Conservation (phyloP, 2,888 invertebrate species). For the Nasonovia ribisnigri region DNA sequence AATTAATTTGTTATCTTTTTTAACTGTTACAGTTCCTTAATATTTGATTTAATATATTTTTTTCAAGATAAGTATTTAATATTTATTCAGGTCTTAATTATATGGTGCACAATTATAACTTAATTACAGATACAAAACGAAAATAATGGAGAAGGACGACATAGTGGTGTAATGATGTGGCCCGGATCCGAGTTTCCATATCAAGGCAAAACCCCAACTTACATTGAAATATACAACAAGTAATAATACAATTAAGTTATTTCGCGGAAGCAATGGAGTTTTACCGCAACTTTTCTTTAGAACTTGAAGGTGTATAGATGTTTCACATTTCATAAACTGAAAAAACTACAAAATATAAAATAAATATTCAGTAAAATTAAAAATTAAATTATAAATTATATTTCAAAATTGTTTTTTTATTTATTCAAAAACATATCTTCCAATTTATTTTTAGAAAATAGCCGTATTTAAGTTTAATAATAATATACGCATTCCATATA, state of each 20-base stretch:
- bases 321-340: neutral
- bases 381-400: neutral
- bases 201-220: slow-evolving; percentile 72
- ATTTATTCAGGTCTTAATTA: too few relatives aligned
- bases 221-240: slow-evolving; percentile 71
- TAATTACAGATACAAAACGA: slow-evolving; percentile 74
- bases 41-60: too few relatives aligned
- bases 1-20: too few relatives aligned
- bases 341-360: neutral
- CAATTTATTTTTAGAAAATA: neutral
- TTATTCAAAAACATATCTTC: neutral
- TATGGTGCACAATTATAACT: neutral
- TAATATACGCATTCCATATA: neutral
- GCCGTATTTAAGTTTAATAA: neutral
- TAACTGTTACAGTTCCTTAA: too few relatives aligned
- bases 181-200: slow-evolving; percentile 76
- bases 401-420: neutral
- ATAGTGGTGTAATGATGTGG: slow-evolving; percentile 81
- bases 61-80: too few relatives aligned
- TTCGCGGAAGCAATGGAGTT: neutral
- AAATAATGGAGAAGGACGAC: slow-evolving; percentile 72
- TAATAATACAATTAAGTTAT: slow-evolving; percentile 60
- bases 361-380: neutral
- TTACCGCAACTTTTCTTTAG: neutral
- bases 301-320: neutral